Base-by-base conservation (phyloP, 2,797 vertebrate genomes). In the Pogoniulus pusillus region DNA sequence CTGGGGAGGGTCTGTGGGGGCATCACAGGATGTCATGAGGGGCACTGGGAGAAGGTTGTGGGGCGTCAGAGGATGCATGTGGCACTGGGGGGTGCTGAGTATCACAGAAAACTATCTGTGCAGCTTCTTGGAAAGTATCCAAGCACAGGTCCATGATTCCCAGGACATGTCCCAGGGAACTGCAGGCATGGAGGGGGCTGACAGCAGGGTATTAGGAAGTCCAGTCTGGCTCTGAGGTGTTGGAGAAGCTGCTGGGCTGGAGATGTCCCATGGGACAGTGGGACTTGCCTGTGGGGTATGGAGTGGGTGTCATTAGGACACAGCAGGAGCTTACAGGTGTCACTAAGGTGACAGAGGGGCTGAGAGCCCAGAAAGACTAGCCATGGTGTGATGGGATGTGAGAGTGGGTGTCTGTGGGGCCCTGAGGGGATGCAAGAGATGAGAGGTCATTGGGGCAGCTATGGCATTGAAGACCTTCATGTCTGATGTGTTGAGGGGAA, bases 1-100 rank as follows among this genome's bases (percentile, higher is more conserved):
- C 6, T 23, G 43, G 27, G 41, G 29, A 27, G 12, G 30, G 16
- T 12, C 1, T 27, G 5, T 4, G 5, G 16, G 16, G 15, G 11
- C 1, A 2, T 1, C 24, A 3, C n/a, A 35, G 34, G 12, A 1
- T 1, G 26, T 18, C 7, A n/a, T n/a, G 9, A n/a, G n/a, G 12
- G 14, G n/a, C 34, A 57, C 13, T 7, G 1, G 24, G 32, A 32
- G 18, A 0, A 10, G 1, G 35, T 16, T 9, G 9, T 16, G 30
- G 3, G 35, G 7, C 16, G 37, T 1, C 27, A 4, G 27, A 55
- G 39, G 23, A 2, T 11, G 18, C 16, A 7, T 12, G 29, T 41
- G 34, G 29, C 35, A 59, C 4, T 1, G 16, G 49, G n/a, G 15
- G 2, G 16, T 26, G 6, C 26, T 3, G 7, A 27, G 51, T 10